Conservation (phyloP, 1,140 invertebrate genomes). For the Muscidifurax raptorellus region DNA sequence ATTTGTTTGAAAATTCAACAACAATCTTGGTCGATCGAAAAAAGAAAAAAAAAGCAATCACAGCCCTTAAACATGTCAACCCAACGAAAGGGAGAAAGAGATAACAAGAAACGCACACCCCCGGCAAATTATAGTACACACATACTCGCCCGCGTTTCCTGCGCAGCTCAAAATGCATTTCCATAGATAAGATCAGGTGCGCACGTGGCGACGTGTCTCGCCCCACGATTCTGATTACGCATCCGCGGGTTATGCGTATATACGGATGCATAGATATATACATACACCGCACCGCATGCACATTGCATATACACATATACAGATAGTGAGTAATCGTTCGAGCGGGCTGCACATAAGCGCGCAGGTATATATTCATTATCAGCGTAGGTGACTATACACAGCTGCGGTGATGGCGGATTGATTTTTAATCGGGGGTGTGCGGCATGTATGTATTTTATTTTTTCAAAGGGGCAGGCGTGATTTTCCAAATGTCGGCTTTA, state of each 20-base stretch:
- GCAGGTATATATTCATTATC: slow-evolving; percentile 20
- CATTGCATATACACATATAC: neutral
- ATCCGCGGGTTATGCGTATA: neutral
- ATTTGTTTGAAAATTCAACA: too few species aligned
- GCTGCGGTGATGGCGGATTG: slow-evolving; percentile 5
- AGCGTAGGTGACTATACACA: neutral
- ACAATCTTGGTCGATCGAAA: too few species aligned
- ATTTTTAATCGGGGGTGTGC: slow-evolving; percentile 28
- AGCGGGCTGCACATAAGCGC: neutral
- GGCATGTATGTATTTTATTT: neutral
- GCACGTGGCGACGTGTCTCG: slow-evolving; percentile 1
- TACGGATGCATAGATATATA: neutral
- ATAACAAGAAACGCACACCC: neutral
- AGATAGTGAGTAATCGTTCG: neutral
- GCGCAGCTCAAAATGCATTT: slow-evolving; percentile 14
- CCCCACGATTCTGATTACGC: slow-evolving; percentile 1
- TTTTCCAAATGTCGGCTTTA: neutral
- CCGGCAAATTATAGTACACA: neutral
- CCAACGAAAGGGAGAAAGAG: too few species aligned
- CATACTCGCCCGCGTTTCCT: neutral
- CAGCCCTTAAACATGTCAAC: too few species aligned
- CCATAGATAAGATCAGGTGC: slow-evolving; percentile 55
- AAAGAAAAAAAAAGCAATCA: too few species aligned
- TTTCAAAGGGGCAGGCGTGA: too few species aligned
- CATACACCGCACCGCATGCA: neutral